phyloP scores from a whole-genome alignment of 2,113 vertebrate genomes.

The Nycticryphes semicollaris region DNA sequence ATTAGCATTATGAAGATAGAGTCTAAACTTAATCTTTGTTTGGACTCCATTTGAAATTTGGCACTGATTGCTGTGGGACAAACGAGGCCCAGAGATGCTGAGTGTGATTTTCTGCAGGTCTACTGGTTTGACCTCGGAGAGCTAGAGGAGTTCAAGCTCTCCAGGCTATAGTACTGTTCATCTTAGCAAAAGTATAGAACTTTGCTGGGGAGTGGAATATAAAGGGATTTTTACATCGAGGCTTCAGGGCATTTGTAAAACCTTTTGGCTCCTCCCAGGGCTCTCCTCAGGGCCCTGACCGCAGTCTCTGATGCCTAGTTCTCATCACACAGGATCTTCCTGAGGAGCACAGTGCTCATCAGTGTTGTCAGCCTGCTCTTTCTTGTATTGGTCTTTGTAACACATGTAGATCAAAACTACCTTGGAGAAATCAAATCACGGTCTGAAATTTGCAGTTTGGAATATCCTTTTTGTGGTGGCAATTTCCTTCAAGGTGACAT shows the following conservation, averaged over 20 bases:
- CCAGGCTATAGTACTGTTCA: neutral
- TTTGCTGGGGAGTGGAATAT: neutral
- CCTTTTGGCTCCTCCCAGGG: neutral
- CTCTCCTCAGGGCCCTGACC: neutral
- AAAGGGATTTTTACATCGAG: neutral
- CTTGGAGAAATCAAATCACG: neutral
- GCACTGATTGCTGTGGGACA: neutral
- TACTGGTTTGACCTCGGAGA: neutral
- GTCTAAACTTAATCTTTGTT: neutral
- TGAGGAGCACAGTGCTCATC: neutral
- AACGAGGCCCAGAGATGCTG: neutral
- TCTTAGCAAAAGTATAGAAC: neutral
- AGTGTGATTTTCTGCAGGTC: slow-evolving; percentile 20
- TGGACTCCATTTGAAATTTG: neutral
- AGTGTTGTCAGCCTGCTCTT: neutral
- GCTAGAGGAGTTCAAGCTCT: neutral
- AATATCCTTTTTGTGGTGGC: neutral
- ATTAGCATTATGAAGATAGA: neutral
- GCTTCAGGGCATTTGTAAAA: neutral
- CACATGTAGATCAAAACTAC: neutral
- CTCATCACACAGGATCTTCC: neutral
- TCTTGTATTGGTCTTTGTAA: neutral
- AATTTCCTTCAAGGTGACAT: neutral
- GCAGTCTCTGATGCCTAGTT: neutral
- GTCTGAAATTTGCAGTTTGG: neutral